A percentile compares a stretch with the other conserved stretches of the same genome.
These are phyloP conservation scores for Tetranychus piercei DNA, from an alignment of 2,888 invertebrate species.

Conservation along the genomic window DNA sequence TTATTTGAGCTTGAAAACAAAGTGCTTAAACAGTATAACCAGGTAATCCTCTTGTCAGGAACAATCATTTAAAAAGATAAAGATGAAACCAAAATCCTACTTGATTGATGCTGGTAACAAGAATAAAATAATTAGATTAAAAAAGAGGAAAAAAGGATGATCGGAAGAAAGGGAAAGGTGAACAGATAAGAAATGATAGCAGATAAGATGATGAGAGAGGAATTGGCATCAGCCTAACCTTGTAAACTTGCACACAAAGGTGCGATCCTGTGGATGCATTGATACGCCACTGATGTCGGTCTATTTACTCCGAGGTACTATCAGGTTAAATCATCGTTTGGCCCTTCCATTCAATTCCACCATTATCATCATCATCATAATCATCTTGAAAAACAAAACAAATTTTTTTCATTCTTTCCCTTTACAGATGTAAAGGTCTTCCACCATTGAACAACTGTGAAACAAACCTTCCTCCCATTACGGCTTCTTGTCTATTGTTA, in stretches of 20 bases:
- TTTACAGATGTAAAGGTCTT: not conserved
- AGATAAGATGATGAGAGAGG: not conserved
- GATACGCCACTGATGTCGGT: not conserved
- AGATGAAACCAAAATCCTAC: not conserved
- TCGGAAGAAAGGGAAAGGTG: not conserved
- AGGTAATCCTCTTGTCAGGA: not conserved
- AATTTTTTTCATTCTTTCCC: too few relatives aligned
- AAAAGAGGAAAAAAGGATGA: not conserved
- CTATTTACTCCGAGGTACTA: not conserved
- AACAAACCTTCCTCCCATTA: not conserved
- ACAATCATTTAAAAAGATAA: conserved; percentile 1
- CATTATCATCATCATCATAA: too few relatives aligned
- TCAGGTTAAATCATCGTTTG: not conserved
- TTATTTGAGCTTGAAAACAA: not conserved
- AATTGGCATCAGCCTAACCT: not conserved
- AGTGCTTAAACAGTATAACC: not conserved
- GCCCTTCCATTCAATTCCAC: too few relatives aligned
- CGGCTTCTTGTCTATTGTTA: not conserved
- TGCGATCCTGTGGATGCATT: not conserved
- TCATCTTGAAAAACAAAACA: too few relatives aligned
- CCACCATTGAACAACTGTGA: not conserved
- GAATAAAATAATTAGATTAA: not conserved
- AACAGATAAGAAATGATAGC: not conserved
- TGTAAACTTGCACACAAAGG: not conserved
- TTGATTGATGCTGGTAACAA: not conserved